Evolutionary conservation across 2,113 vertebrate genomes (phyloP), one percentile per base, ranked within the genome.

Genomic region (Oxyruncus cristatus): DNA sequence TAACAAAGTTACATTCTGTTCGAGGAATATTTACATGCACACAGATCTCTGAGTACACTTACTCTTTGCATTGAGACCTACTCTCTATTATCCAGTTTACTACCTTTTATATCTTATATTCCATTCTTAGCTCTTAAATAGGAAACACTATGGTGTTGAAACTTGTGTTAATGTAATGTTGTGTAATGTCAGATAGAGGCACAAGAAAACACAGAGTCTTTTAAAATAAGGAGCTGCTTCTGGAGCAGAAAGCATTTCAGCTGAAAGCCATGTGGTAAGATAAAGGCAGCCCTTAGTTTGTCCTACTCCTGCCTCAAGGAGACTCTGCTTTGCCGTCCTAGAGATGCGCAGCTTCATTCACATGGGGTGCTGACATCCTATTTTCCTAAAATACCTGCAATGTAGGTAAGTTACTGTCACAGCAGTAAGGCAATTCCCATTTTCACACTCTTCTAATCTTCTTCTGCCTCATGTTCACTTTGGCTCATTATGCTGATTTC

Each of bases 331-430:
- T 67, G 58, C 41, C 26, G 41, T 92, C 14, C 47, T 21, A 50
- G 44, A 90, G 27, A 67, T 1, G 1, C 23, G 47, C 17, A 91
- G 35, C 32, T 74, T 75, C 59, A 55, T 32, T 68, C 41, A 70
- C 37, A 24, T 32, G 46, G 42, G 49, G 14, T 28, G 55, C 41
- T 56, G 37, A 70, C 55, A 89, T 56, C 46, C 27, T 84, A 16
- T 88, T 94, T 73, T 82, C 28, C 10, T 55, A 70, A 47, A 16
- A 32, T 32, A 86, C 16, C 33, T 46, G 23, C 58, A 83, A 33
- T 30, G 28, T 78, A 86, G 55, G 63, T 94, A 94, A 91, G 93
- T 91, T 80, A 81, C 50, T 74, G 50, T 67, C 83, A 84, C 70
- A 89, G 76, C 33, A 71, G 61, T 62, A 81, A 77, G 24, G 41